Percentiles rank a stretch among this genome's conserved stretches.
phyloP scores from a whole-genome alignment of 2,888 invertebrate genomes.

The Plagiodera versicolora region DNA sequence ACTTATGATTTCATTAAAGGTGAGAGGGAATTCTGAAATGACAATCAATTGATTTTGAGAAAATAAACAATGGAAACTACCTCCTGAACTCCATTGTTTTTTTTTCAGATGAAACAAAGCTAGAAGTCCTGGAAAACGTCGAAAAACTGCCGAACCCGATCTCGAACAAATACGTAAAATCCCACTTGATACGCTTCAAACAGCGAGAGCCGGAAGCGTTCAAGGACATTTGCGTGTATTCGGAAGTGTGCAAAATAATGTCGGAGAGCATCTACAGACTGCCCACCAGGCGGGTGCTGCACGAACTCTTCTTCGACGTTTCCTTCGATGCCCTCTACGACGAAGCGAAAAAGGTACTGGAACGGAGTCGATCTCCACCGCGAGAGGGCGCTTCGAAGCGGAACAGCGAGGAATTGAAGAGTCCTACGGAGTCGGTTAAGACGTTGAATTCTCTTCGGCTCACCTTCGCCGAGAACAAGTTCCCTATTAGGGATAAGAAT shows the following conservation, averaged over 20 bases:
- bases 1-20: constrained; percentile 27
- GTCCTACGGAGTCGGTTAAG: constrained; percentile 44
- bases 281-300: constrained; percentile 82
- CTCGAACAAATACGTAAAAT: constrained; percentile 78
- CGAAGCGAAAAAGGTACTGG: constrained; percentile 45
- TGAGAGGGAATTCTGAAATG: too few species aligned
- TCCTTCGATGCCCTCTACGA: constrained; percentile 66
- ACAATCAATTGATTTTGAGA: too few species aligned
- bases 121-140: constrained; percentile 70
- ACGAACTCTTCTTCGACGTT: constrained; percentile 90
- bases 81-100: too few species aligned
- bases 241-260: constrained; percentile 82
- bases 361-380: background rate
- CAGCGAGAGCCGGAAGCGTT: constrained; percentile 73
- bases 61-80: too few species aligned
- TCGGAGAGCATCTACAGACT: constrained; percentile 80
- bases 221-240: constrained; percentile 89
- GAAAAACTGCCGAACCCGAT: constrained; percentile 79
- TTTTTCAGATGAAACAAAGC: constrained; percentile 37
- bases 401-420: constrained; percentile 33
- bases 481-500: constrained; percentile 55
- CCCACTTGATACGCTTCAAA: constrained; percentile 74
- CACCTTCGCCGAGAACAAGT: constrained; percentile 63
- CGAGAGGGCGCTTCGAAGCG: background rate
- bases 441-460: constrained; percentile 56